A percentile compares a stretch with the other conserved stretches of the same genome.
phyloP scores from a whole-genome alignment of 1,140 invertebrate genomes.

The Zaprionus davidi region DNA sequence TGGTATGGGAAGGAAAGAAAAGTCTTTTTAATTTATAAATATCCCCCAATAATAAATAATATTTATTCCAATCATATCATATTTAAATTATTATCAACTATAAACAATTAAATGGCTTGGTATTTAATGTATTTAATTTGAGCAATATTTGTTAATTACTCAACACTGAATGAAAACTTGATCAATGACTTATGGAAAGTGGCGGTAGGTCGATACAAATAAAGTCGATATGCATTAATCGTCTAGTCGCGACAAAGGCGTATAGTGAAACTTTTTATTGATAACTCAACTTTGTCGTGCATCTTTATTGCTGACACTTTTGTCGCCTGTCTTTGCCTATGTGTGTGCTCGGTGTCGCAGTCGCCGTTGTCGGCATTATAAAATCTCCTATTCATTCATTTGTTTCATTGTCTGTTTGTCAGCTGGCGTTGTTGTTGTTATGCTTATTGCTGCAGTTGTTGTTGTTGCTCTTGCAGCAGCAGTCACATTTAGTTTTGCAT shows the following conservation, averaged over 20 bases:
- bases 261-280: too few species aligned
- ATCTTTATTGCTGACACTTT: constrained; percentile 31
- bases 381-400: constrained; percentile 52
- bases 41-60: too few species aligned
- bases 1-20: background rate
- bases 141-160: too few species aligned
- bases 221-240: too few species aligned
- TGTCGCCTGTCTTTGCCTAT: constrained; percentile 29
- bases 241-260: too few species aligned
- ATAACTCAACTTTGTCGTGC: too few species aligned
- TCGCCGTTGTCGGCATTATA: constrained; percentile 15
- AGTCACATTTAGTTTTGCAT: constrained; percentile 40
- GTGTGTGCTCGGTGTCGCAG: background rate
- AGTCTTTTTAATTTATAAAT: background rate
- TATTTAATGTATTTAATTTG: background rate
- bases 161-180: too few species aligned
- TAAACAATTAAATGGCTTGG: too few species aligned
- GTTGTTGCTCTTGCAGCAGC: constrained; percentile 27
- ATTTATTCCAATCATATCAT: too few species aligned
- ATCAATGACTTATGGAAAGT: too few species aligned
- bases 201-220: too few species aligned
- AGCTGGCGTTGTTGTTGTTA: constrained; percentile 29
- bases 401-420: constrained; percentile 54
- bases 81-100: too few species aligned
- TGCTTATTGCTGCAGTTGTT: constrained; percentile 28